Conservation (phyloP, 2,888 invertebrate genomes). For the Drosophila demipolita region DNA sequence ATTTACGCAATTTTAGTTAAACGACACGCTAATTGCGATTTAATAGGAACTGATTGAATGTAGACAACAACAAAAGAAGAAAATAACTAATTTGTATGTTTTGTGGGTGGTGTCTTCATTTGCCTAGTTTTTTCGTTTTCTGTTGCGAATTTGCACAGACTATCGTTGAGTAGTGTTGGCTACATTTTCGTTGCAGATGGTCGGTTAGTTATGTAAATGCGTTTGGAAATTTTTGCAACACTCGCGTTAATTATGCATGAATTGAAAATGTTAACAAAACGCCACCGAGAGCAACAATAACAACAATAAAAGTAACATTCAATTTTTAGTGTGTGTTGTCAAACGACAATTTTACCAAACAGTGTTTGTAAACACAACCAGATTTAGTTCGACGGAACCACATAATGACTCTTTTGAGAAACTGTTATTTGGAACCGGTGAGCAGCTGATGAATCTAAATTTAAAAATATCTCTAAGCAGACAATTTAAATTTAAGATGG, state of each 20-base stretch:
- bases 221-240: conserved; percentile 55
- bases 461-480: not conserved
- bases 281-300: conserved; percentile 40
- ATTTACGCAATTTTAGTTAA: conserved; percentile 52
- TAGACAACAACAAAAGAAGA: conserved; percentile 26
- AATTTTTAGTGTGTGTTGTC: conserved; percentile 32
- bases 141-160: conserved; percentile 36
- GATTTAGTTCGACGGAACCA: not conserved
- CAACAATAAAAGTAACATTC: conserved; percentile 50
- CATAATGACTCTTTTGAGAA: not conserved
- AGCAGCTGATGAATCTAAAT: conserved; percentile 12
- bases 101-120: conserved; percentile 52
- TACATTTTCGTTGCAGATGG: conserved; percentile 38
- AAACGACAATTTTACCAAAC: not conserved
- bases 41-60: conserved; percentile 69
- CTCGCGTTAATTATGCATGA: conserved; percentile 37
- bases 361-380: conserved; percentile 5
- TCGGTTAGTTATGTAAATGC: conserved; percentile 47
- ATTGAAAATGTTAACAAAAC: conserved; percentile 41
- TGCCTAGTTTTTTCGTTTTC: conserved; percentile 48
- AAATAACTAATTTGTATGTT: conserved; percentile 37
- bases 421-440: not conserved
- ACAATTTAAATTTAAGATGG: not conserved
- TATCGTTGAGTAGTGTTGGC: conserved; percentile 10
- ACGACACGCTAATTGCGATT: conserved; percentile 44